Base-by-base conservation (phyloP, 64 coral and sea anemone genomes). In the Montipora foliosa region DNA sequence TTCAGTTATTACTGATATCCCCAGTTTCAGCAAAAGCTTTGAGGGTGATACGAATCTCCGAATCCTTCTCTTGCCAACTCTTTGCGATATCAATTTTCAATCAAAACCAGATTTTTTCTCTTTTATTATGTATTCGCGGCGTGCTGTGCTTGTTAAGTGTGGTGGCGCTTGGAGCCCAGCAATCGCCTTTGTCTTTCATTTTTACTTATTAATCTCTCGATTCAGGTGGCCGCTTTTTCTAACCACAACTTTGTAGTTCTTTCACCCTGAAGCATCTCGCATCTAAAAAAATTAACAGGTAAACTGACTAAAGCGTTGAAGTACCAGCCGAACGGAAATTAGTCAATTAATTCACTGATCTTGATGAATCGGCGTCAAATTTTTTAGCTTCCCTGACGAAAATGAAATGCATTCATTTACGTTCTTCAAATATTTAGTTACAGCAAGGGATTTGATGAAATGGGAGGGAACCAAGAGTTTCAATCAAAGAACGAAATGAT, bases 401-500 rank as follows among this genome's bases (percentile, higher is more conserved):
- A 46, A 83, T 67, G 17, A 22, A 71, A 47, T 84, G 19, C 14
- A 67, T 86, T 71, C 16, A 8, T 68, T n/a, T 19, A 8, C 19
- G 9, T 45, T 72, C 47, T 46, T 70, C 82, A 86, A 86, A 86
- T 86, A 86, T 86, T 86, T 86, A 72, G 46, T 84, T 71, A 6
- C 16, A 50, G 64, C 15, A 44, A 71, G 64, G 17, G 82, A 64
- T 49, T 72, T 68, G 64, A 86, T 71, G 82, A 50, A 71, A 72
- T 86, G 82, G 82, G 82, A 71, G 82, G 81, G 46, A 64, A 19
- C 44, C 8, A 20, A 45, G 82, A 86, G 70, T 86, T 68, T 60
- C 19, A 50, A 86, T 86, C 5, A 50, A 86, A 46, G 49, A 71
- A 86, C 71, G 62, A 50, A 29, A 60, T 64, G 60, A 37, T 37